Conservation (phyloP, 2,888 invertebrate genomes). For the Metopia argyrocephala region DNA sequence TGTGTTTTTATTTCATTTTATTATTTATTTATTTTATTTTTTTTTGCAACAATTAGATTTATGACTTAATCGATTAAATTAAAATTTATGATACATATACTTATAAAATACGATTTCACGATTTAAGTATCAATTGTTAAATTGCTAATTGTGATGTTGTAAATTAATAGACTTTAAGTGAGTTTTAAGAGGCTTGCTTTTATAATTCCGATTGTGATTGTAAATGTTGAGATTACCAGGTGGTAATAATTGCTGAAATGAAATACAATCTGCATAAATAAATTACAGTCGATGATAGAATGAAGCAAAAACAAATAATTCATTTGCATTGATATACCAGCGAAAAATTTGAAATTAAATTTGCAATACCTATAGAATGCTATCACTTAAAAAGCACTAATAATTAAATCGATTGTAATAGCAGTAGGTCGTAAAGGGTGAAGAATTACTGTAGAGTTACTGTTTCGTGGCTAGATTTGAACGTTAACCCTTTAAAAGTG, state of each 20-base stretch:
- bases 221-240: neutral
- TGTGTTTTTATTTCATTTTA: neutral
- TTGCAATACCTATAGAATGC: neutral
- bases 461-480: too few species aligned
- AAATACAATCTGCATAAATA: neutral
- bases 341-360: neutral
- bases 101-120: too few species aligned
- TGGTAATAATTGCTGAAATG: neutral
- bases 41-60: constrained; percentile 21
- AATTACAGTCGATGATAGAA: too few species aligned
- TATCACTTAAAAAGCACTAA: neutral
- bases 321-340: neutral
- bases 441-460: too few species aligned
- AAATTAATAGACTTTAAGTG: constrained; percentile 8
- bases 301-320: neutral
- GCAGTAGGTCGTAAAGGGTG: too few species aligned
- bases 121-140: too few species aligned
- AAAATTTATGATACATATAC: constrained; percentile 8
- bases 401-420: too few species aligned
- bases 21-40: neutral
- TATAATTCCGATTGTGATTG: neutral
- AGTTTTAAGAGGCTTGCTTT: neutral
- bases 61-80: constrained; percentile 22
- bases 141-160: neutral
- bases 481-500: too few species aligned